phyloP scores from a whole-genome alignment of 2,113 vertebrate species.

The Protomyctophum bolini region DNA sequence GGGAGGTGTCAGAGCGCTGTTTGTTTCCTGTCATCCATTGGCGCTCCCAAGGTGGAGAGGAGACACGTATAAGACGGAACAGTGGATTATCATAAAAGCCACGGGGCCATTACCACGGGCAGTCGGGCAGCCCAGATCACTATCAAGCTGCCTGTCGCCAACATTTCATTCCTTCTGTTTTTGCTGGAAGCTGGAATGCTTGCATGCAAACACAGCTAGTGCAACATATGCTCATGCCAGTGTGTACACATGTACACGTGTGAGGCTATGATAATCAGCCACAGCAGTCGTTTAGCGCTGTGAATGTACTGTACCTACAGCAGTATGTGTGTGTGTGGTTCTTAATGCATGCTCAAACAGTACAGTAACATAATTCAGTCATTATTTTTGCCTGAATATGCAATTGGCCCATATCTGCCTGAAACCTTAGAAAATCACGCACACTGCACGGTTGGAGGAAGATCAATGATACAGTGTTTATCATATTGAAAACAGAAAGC shows the following conservation, averaged over 20 bases:
- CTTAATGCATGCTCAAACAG: constrained; percentile 29
- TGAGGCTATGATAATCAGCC: too few species aligned
- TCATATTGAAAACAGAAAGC: constrained; percentile 42
- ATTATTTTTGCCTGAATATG: constrained; percentile 42
- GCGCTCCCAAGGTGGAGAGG: constrained; percentile 44
- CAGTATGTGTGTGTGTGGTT: constrained; percentile 6
- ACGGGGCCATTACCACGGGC: constrained; percentile 60
- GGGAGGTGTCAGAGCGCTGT: constrained; percentile 78
- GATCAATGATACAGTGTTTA: constrained; percentile 51
- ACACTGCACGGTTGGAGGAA: too few species aligned
- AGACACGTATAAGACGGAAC: constrained; percentile 16
- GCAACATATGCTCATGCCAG: too few species aligned
- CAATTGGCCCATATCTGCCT: constrained; percentile 24
- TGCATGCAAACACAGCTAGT: neutral
- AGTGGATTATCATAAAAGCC: constrained; percentile 69
- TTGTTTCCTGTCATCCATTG: constrained; percentile 78
- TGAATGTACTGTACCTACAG: neutral
- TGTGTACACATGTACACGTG: too few species aligned
- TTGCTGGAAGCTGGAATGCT: neutral
- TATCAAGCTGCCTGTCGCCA: constrained; percentile 39
- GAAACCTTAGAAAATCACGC: constrained; percentile 1
- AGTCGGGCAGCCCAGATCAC: constrained; percentile 60
- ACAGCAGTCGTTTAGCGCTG: too few species aligned
- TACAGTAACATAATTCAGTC: constrained; percentile 9
- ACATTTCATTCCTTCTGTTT: constrained; percentile 2